A percentile compares a stretch with the other conserved stretches of the same genome.
Evolutionary conservation across 1,140 invertebrate genomes (phyloP).

Genomic region (Aphelenchoides fujianensis): DNA sequence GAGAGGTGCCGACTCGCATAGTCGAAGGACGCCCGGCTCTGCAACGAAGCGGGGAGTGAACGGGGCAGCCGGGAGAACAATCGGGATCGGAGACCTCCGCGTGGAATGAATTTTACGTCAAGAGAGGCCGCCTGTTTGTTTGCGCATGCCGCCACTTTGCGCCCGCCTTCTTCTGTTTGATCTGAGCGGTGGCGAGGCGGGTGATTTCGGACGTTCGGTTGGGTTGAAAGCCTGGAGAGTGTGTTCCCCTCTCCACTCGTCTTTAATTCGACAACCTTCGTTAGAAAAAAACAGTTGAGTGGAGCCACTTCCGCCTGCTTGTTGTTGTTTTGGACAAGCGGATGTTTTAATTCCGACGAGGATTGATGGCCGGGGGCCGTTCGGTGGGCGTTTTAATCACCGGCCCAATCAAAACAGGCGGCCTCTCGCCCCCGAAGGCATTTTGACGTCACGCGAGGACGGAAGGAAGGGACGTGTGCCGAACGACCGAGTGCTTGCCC

Average conservation of each 20-base stretch:
- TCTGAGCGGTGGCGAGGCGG: not conserved
- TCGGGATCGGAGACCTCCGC: not conserved
- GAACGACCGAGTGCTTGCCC: too few species aligned
- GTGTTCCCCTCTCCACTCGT: too few species aligned
- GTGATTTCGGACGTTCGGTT: too few species aligned
- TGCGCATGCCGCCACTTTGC: not conserved
- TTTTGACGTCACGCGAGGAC: not conserved
- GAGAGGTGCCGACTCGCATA: not conserved
- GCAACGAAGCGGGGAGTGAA: not conserved
- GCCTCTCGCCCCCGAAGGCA: not conserved
- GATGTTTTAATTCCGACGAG: too few species aligned
- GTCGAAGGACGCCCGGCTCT: conserved; percentile 5
- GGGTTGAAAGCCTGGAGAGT: too few species aligned
- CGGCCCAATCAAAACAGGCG: not conserved
- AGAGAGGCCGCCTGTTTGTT: not conserved
- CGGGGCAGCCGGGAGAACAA: not conserved
- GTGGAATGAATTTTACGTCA: not conserved
- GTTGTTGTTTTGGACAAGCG: too few species aligned
- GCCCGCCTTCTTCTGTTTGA: conserved; percentile 1
- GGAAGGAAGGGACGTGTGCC: too few species aligned
- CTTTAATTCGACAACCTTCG: too few species aligned
- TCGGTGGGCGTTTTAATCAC: not conserved
- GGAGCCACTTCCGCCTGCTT: too few species aligned
- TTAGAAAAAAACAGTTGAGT: too few species aligned
- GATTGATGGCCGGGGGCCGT: too few species aligned